A percentile compares a stretch with the other conserved stretches of the same genome.
Conservation (phyloP, 2,113 vertebrate genomes). For the Alaudala cheleensis region DNA sequence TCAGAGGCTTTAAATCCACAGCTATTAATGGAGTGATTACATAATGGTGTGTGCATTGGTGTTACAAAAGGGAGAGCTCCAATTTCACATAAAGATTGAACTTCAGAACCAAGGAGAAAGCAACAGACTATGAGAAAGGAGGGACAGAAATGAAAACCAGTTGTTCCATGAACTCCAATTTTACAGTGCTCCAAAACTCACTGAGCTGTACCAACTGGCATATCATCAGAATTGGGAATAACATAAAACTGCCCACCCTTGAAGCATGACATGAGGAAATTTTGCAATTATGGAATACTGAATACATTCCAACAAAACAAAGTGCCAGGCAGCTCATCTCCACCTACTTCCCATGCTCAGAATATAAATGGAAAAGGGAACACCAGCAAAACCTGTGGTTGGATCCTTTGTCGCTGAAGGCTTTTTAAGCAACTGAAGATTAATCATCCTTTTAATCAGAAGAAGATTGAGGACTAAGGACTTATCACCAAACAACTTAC, state of each 20-base stretch:
- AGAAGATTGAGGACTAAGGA: slow-evolving; percentile 61
- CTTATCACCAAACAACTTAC: slow-evolving; percentile 56
- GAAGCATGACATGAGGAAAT: slow-evolving; percentile 47
- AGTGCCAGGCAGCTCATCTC: slow-evolving; percentile 11
- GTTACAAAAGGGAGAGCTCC: background rate
- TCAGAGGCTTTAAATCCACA: background rate
- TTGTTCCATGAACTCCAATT: slow-evolving; percentile 19
- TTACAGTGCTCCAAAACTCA: background rate
- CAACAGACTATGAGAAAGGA: background rate
- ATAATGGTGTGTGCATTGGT: background rate
- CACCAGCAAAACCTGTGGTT: background rate
- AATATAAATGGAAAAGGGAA: slow-evolving; percentile 34
- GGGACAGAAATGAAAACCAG: slow-evolving; percentile 4
- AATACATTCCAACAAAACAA: slow-evolving; percentile 41
- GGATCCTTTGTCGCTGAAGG: background rate
- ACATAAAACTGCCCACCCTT: slow-evolving; percentile 29
- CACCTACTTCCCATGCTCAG: slow-evolving; percentile 22
- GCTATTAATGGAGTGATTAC: background rate
- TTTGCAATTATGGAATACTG: slow-evolving; percentile 43
- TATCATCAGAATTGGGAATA: slow-evolving; percentile 31
- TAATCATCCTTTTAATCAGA: slow-evolving; percentile 61
- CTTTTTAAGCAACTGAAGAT: slow-evolving; percentile 43
- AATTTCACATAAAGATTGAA: background rate
- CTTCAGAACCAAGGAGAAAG: background rate
- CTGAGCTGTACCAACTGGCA: slow-evolving; percentile 15